Conservation (phyloP, 2,797 vertebrate species). For the Sandelia bainsii region DNA sequence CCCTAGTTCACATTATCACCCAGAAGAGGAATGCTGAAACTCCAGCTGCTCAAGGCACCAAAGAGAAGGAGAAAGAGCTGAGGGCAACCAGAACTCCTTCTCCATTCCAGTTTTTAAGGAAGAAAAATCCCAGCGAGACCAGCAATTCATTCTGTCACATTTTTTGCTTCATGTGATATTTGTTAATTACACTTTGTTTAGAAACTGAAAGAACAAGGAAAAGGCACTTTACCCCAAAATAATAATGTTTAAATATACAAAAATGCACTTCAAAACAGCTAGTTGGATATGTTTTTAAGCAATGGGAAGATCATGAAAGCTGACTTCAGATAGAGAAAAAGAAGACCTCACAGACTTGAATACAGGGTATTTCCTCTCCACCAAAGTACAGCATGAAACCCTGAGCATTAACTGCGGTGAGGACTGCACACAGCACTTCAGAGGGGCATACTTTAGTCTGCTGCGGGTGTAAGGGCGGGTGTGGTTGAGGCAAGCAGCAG, state of each 20-base stretch:
- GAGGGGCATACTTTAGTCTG: slow-evolving; percentile 65
- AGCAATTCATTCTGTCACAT: slow-evolving; percentile 21
- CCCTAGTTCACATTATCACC: slow-evolving; percentile 80
- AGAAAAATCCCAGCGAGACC: background rate
- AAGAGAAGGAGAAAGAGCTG: slow-evolving; percentile 22
- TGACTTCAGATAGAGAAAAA: slow-evolving; percentile 41
- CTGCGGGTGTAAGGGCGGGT: slow-evolving; percentile 61
- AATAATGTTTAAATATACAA: slow-evolving; percentile 22
- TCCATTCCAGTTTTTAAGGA: background rate
- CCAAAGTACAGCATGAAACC: slow-evolving; percentile 56
- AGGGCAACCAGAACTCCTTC: slow-evolving; percentile 32
- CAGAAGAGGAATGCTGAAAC: slow-evolving; percentile 83
- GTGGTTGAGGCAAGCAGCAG: slow-evolving; percentile 70
- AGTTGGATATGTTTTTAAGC: slow-evolving; percentile 23
- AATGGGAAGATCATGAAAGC: slow-evolving; percentile 39
- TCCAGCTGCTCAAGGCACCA: slow-evolving; percentile 64
- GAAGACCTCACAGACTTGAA: slow-evolving; percentile 57
- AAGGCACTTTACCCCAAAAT: slow-evolving; percentile 28
- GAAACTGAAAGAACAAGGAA: slow-evolving; percentile 8
- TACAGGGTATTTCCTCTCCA: slow-evolving; percentile 57
- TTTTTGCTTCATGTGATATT: slow-evolving; percentile 41
- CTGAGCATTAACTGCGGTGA: slow-evolving; percentile 67
- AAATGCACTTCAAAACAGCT: background rate
- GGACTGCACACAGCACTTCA: slow-evolving; percentile 66
- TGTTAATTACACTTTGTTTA: slow-evolving; percentile 24